Percentiles rank a stretch among this genome's conserved stretches.
Evolutionary conservation across 1,140 invertebrate genomes (phyloP).

Genomic region (Drosophila biarmipes): DNA sequence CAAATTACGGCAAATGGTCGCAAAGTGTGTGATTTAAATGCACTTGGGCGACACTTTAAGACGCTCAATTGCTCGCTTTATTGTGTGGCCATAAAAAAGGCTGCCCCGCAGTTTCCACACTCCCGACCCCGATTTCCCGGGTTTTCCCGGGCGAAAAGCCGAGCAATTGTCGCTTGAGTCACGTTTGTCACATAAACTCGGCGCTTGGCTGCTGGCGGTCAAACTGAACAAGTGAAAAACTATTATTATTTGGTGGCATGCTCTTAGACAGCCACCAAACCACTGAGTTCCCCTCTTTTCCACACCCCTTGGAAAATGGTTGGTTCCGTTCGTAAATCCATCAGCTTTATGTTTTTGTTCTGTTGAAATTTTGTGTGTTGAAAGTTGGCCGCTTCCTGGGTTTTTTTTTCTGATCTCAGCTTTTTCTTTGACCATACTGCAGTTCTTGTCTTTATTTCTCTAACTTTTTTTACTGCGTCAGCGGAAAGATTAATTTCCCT

Average conservation of each 20-base stretch:
- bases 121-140: constrained; percentile 5
- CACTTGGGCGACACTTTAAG: constrained; percentile 82
- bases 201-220: constrained; percentile 72
- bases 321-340: constrained; percentile 75
- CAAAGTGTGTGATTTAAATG: constrained; percentile 83
- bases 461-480: constrained; percentile 28
- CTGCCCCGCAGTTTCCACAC: constrained; percentile 1
- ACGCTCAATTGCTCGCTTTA: constrained; percentile 83
- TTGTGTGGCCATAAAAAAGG: constrained; percentile 78
- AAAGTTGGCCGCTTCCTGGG: constrained; percentile 19
- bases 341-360: constrained; percentile 69
- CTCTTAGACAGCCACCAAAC: constrained; percentile 38
- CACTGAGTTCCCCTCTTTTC: constrained; percentile 24
- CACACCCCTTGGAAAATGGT: constrained; percentile 51
- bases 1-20: constrained; percentile 83
- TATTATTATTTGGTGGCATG: constrained; percentile 79
- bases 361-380: constrained; percentile 65
- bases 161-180: constrained; percentile 79
- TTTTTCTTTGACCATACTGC: constrained; percentile 56
- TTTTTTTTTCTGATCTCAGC: constrained; percentile 26
- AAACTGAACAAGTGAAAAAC: constrained; percentile 81
- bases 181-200: constrained; percentile 82
- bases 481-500: constrained; percentile 60
- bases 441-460: constrained; percentile 20
- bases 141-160: constrained; percentile 55